phyloP scores from a whole-genome alignment of 2,113 vertebrate species.

The Syngnathus scovelli region DNA sequence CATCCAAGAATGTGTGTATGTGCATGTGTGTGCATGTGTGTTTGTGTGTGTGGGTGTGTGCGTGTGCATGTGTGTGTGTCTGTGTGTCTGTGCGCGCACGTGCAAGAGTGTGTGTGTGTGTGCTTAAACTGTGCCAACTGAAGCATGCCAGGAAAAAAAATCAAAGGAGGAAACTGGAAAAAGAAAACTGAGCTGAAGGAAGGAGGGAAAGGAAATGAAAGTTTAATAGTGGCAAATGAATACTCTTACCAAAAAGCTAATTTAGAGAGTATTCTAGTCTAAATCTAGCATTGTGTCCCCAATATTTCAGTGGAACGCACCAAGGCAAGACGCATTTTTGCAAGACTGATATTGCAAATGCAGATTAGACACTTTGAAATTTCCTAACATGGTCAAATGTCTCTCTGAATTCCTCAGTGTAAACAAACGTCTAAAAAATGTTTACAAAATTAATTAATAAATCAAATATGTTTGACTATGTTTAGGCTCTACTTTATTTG shows the following conservation, averaged over 20 bases:
- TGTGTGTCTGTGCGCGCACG: no score
- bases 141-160: conserved; percentile 13
- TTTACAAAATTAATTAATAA: not conserved
- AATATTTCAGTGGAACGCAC: no score
- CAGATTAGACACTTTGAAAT: not conserved
- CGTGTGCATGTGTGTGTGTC: no score
- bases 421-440: not conserved
- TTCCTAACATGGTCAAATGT: not conserved
- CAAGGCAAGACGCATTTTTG: not conserved
- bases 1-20: conserved; percentile 15
- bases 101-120: no score
- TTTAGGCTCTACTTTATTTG: not conserved
- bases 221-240: not conserved
- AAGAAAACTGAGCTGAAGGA: conserved; percentile 1
- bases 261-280: not conserved
- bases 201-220: not conserved
- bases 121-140: conserved; percentile 18
- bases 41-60: not conserved
- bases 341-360: not conserved
- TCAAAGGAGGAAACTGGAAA: conserved; percentile 1
- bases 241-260: not conserved
- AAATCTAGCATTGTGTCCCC: not conserved
- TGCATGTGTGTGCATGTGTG: conserved; percentile 11
- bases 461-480: not conserved
- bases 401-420: not conserved